Base-by-base conservation (phyloP, 53 echinoderm and acorn worm genomes). In the Glandiceps talaboti region DNA sequence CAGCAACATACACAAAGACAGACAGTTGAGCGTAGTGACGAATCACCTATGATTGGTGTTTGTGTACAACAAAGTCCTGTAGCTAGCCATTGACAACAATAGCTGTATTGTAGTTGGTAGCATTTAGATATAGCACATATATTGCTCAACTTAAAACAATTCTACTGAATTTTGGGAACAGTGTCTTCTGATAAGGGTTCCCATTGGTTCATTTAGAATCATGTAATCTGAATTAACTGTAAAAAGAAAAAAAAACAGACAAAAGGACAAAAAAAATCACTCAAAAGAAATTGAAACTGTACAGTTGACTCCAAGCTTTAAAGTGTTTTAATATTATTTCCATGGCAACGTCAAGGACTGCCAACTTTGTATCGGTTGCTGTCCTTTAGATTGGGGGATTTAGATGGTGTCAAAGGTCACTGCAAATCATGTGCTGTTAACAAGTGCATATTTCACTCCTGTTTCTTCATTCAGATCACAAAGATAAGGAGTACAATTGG, bases 41-140 rank as follows among this genome's bases (percentile, higher is more conserved):
- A 99, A 73, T 99, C 99, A 14, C 99, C 99, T 28, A 99, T 99
- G 99, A 86, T 93, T 1, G 99, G 99, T 1, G 93, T 99, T 73
- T 92, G 92, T 85, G 99, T 99, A 81, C 99, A 99, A 74, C 94
- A 94, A 84, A 99, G 99, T 74, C 93, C 99, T 0, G 99, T 99
- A 25, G 93, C 91, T 26, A 94, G 93, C 28, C 99, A 99, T 88
- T 99, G 93, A 99, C 93, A 20, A 45, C 6, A 20, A 45, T 20
- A 12, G 6, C 64, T 6, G 6, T 12, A 45, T 20, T 12, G 64
- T 45, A 45, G 64, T 45, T 45, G 6, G 20, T 45, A 45, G 64
- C 6, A 12, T 45, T 6, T 45, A 45, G 64, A 45, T 20, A 12
- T 20, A 20, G 6, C 64, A 45, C 6, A 45, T 6, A 45, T 45